Evolutionary conservation across 35 echinoderm and acorn worm species (phyloP), one percentile per base, ranked within the genome.

Genomic region (Strongylocentrotus purpuratus): DNA sequence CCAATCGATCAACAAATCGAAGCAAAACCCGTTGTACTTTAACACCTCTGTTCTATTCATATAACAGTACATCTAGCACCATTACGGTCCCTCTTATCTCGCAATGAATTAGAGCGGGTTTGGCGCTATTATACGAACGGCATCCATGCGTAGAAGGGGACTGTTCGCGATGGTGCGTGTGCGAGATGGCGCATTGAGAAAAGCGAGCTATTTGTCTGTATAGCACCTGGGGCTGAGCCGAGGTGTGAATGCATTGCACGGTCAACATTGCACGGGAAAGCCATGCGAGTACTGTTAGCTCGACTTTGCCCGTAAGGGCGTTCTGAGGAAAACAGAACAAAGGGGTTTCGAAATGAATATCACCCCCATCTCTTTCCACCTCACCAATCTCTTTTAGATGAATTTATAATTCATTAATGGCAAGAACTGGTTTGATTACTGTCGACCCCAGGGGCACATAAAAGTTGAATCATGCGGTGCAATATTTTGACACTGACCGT

Each of bases 1-100:
- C 91, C 91, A 93, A 93, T 93, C 91, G 91, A 93, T 93, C 91
- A 93, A 93, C 91, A 93, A 93, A 93, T 93, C 91, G 91, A 93
- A 93, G 91, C 46, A 93, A 32, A 46, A 31, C 48, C 91, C 91
- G 91, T 93, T 93, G 91, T 93, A 93, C 33, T 93, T 46, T 58
- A 47, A 93, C 91, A 93, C 91, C 91, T 93, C 91, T 31, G 91
- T 93, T 93, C 91, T 93, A 22, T 93, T 93, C 91, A 92, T 31
- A 92, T 48, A 92, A 55, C 91, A 92, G 32, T 92, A 46, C 28
- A 93, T 47, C 91, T 93, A 58, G 48, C 91, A 93, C 91, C 91
- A 93, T 93, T 48, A 50, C 46, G 28, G 91, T 33, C 32, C 13
- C 87, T 46, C 87, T 33, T 89, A 89, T 89, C 87, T 89, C 18